Base-by-base conservation (phyloP, 2,797 vertebrate genomes). In the Acipenser ruthenus region DNA sequence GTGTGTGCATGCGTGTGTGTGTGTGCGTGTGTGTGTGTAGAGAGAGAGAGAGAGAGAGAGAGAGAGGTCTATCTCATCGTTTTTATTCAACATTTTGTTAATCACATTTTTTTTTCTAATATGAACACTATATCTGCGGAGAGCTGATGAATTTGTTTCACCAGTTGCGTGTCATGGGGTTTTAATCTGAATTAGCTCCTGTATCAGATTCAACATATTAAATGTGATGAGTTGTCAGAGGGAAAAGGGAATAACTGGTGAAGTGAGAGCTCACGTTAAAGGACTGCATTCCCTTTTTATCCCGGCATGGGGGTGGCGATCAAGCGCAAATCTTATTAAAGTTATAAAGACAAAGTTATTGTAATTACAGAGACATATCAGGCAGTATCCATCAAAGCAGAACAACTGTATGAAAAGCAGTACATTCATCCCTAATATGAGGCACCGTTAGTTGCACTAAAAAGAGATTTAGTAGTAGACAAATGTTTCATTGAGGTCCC, bases 141-240 rank as follows among this genome's bases (percentile, higher is more conserved):
- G 69, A 79, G 79, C 76, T 77, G 76, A 77, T 74, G 68, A 70
- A 65, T 67, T 71, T 65, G 75, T 82, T 84, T 79, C 87, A 88
- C 85, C 84, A 87, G 87, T 71, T 60, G 48, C 70, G 72, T 81
- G 86, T 90, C 88, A 88, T 83, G 85, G 80, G 87, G 68, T 79
- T 85, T 80, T 79, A 73, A 87, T 88, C 81, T 85, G 82, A 86
- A 89, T 87, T 80, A 84, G 83, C 75, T 84, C 77, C 77, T 82
- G 79, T 82, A 86, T 85, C 80, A 86, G 81, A 89, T 89, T 88
- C 80, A 61, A 71, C 82, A 85, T 88, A 84, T 90, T 87, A 85
- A 85, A 85, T 89, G 85, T 86, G 77, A 79, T 78, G 72, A 78
- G 75, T 71, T 74, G 71, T 75, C 77, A 18, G 64, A 67, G 63